Evolutionary conservation across 2,888 invertebrate species (phyloP).

Genomic region (Drosophila meridiana): DNA sequence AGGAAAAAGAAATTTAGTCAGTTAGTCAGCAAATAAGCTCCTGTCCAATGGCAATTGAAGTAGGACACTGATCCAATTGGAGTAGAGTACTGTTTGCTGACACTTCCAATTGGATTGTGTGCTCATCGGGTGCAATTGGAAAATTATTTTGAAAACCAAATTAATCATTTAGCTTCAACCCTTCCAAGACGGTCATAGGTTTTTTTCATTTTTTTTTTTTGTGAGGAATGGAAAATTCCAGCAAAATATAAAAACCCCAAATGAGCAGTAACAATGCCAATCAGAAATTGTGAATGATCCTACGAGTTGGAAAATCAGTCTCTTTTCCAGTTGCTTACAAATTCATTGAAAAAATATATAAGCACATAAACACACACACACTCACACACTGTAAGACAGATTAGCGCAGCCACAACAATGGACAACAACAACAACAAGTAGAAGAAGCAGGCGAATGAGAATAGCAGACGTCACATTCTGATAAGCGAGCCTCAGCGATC

Average conservation of each 20-base stretch:
- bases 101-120: not conserved
- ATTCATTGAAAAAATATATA: conserved; percentile 38
- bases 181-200: not conserved
- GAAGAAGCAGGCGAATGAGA: conserved; percentile 18
- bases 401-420: conserved; percentile 53
- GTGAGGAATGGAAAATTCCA: conserved; percentile 22
- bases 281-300: conserved; percentile 13
- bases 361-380: not conserved
- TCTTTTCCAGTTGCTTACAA: conserved; percentile 26
- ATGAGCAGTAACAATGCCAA: conserved; percentile 5
- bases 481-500: conserved; percentile 38
- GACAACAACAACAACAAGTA: conserved; percentile 24
- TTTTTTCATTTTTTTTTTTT: not conserved
- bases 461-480: conserved; percentile 48
- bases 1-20: conserved; percentile 8
- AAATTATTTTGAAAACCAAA: not conserved
- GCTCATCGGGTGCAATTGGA: not conserved
- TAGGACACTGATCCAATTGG: not conserved
- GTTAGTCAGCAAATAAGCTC: conserved; percentile 1
- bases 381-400: conserved; percentile 21
- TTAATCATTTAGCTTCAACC: conserved; percentile 1
- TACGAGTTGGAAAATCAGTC: conserved; percentile 16
- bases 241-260: not conserved
- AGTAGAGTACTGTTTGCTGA: not conserved
- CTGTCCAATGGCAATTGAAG: conserved; percentile 19